Evolutionary conservation across 2,113 vertebrate genomes (phyloP).

Genomic region (Brachyistius frenatus): DNA sequence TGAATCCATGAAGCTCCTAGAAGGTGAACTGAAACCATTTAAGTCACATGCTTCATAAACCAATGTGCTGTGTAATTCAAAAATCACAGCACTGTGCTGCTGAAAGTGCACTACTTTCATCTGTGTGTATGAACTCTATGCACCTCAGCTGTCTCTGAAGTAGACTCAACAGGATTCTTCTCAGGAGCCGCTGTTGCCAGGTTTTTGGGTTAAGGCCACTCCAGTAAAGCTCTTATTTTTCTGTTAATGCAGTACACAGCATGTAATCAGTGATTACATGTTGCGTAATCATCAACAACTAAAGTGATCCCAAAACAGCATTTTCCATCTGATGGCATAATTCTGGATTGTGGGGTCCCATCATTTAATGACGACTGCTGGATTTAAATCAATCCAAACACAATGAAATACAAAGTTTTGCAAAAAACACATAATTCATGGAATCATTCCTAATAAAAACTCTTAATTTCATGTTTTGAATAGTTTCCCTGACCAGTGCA

Average conservation of each 20-base stretch:
- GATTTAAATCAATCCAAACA: too few species aligned
- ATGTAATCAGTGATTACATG: not conserved
- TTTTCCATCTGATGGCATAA: too few species aligned
- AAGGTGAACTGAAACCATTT: too few species aligned
- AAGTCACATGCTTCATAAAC: not conserved
- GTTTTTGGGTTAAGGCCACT: conserved; percentile 17
- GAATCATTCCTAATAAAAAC: not conserved
- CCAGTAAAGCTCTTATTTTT: not conserved
- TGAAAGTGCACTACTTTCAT: not conserved
- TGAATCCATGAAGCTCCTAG: too few species aligned
- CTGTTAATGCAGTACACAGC: not conserved
- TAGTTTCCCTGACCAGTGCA: not conserved
- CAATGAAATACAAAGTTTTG: too few species aligned
- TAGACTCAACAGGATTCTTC: not conserved
- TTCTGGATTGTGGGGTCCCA: too few species aligned
- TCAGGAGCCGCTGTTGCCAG: not conserved
- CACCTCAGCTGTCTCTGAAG: not conserved
- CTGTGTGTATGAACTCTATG: conserved; percentile 5
- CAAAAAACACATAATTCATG: conserved; percentile 5
- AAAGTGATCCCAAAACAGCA: too few species aligned
- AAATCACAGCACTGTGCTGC: not conserved
- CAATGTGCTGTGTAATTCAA: not conserved
- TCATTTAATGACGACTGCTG: too few species aligned
- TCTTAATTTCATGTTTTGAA: not conserved
- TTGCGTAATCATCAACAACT: too few species aligned